These are phyloP conservation scores for Dendrolimus pini DNA, from an alignment of 2,888 invertebrate genomes.

Conservation along the genomic window DNA sequence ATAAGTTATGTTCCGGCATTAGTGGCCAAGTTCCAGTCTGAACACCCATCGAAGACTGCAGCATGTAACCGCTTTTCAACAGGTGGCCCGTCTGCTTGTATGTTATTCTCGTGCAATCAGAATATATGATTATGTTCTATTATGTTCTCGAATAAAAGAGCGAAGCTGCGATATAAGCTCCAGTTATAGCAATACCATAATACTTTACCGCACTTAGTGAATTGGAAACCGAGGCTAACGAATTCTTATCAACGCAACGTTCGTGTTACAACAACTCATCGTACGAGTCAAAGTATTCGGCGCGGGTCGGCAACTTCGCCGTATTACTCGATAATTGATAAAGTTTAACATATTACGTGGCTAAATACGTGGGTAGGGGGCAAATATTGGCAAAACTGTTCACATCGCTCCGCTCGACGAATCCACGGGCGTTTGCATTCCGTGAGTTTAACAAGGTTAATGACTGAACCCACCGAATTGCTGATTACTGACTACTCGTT, in stretches of 20 bases:
- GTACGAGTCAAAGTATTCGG: conserved; percentile 42
- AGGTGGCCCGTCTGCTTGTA: too few species aligned
- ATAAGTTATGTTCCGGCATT: too few species aligned
- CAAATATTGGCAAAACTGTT: conserved; percentile 55
- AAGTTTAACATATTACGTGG: conserved; percentile 47
- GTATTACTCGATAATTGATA: conserved; percentile 69
- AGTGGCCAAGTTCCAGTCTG: too few species aligned
- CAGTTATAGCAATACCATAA: too few species aligned
- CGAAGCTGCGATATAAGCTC: too few species aligned
- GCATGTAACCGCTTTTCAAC: too few species aligned
- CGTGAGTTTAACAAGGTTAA: conserved; percentile 33
- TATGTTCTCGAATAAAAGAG: too few species aligned
- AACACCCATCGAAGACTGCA: too few species aligned
- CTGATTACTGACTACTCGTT: conserved; percentile 50
- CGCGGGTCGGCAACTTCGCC: conserved; percentile 40
- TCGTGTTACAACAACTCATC: conserved; percentile 20
- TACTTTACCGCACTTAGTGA: too few species aligned
- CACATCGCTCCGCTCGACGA: conserved; percentile 15
- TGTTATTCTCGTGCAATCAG: too few species aligned
- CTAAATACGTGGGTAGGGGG: conserved; percentile 20
- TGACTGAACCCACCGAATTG: conserved; percentile 37
- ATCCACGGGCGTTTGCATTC: conserved; percentile 27
- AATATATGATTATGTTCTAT: too few species aligned
- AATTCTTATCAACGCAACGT: neutral
- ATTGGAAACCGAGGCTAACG: neutral